Conservation (phyloP, 2,888 invertebrate species). For the Chrysolina americana region DNA sequence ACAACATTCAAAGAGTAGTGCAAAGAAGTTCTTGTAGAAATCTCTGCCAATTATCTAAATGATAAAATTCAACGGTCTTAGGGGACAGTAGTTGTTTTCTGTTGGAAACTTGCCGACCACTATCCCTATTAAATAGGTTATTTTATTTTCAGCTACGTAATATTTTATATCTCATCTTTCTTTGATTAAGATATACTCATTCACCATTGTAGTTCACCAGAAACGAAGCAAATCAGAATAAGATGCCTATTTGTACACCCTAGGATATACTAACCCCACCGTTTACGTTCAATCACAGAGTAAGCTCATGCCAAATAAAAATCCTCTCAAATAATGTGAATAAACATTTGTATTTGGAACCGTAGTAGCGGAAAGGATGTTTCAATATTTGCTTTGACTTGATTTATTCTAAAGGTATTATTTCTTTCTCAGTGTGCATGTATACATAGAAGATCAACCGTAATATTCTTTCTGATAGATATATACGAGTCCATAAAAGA, state of each 20-base stretch:
- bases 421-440: slow-evolving; percentile 34
- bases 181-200: background rate
- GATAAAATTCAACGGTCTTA: too few species aligned
- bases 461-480: slow-evolving; percentile 38
- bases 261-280: slow-evolving; percentile 14
- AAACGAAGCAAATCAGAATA: slow-evolving; percentile 1
- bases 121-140: too few species aligned
- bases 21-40: too few species aligned
- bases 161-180: background rate
- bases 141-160: too few species aligned
- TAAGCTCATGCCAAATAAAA: slow-evolving; percentile 62
- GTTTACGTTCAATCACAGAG: slow-evolving; percentile 13
- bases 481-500: slow-evolving; percentile 35
- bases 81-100: too few species aligned
- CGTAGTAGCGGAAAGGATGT: slow-evolving; percentile 67
- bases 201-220: background rate
- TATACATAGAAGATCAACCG: slow-evolving; percentile 34
- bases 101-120: too few species aligned
- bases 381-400: slow-evolving; percentile 67
- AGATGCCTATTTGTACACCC: slow-evolving; percentile 15
- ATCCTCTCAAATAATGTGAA: slow-evolving; percentile 67
- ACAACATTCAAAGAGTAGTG: too few species aligned
- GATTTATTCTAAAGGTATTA: slow-evolving; percentile 62
- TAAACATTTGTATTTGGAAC: slow-evolving; percentile 67
- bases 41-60: too few species aligned